A percentile compares a stretch with the other conserved stretches of the same genome.
These are phyloP conservation scores for Anguilla marmorata DNA, from an alignment of 2,797 vertebrate species.

Conservation along the genomic window DNA sequence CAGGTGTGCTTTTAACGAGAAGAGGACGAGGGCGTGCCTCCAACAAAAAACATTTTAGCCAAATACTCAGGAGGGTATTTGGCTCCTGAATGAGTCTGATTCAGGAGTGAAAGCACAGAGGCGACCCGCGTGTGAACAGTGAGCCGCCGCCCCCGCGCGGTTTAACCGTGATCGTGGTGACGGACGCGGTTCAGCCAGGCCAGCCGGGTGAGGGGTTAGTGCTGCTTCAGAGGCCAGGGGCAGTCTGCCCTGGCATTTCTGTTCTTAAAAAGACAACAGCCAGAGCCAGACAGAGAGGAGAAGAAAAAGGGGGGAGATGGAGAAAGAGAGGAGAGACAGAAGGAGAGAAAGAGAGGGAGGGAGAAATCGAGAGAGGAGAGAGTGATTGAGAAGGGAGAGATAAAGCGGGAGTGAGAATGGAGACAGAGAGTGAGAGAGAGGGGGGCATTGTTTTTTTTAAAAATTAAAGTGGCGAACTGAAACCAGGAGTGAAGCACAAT, in stretches of 20 bases:
- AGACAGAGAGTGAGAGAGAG: background rate
- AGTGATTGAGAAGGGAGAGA: background rate
- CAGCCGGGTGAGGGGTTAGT: conserved; percentile 42
- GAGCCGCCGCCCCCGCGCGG: background rate
- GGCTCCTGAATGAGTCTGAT: background rate
- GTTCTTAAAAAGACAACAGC: background rate
- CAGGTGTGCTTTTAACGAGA: background rate
- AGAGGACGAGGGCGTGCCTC: background rate
- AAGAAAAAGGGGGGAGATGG: background rate
- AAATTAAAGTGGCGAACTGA: background rate
- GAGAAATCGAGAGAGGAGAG: conserved; percentile 9
- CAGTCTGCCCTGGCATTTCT: background rate
- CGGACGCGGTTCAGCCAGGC: conserved; percentile 11
- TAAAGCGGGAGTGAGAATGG: conserved; percentile 13
- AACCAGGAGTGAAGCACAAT: conserved; percentile 37
- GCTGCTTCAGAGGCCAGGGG: background rate
- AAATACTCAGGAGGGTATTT: background rate
- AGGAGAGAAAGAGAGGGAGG: conserved; percentile 9
- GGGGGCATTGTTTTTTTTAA: background rate
- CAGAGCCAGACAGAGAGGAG: background rate
- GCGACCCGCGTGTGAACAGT: background rate
- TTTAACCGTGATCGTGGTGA: background rate
- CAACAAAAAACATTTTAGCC: background rate
- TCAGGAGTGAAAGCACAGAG: background rate
- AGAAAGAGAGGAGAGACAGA: background rate